Conservation (phyloP, 2,113 vertebrate genomes). For the Paramormyrops kingsleyae region DNA sequence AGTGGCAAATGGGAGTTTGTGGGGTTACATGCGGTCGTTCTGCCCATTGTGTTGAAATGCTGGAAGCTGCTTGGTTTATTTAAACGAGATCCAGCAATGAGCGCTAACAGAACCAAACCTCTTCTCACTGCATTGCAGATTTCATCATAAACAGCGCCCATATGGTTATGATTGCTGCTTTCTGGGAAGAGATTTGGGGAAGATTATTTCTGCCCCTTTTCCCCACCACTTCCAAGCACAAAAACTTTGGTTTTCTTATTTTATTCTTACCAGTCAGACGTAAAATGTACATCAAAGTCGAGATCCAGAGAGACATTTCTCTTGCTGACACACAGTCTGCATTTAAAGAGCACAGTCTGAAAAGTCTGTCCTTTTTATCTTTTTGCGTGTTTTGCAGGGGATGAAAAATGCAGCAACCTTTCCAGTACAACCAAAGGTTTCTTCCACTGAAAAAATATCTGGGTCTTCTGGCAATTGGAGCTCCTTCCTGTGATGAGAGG, state of each 20-base stretch:
- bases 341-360: neutral
- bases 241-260: neutral
- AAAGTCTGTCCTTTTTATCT: neutral
- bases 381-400: neutral
- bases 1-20: neutral
- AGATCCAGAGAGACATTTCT: neutral
- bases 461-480: neutral
- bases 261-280: neutral
- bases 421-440: neutral
- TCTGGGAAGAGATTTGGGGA: neutral
- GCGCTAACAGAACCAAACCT: neutral
- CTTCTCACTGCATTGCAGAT: neutral
- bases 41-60: neutral
- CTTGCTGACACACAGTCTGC: neutral
- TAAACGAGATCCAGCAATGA: neutral
- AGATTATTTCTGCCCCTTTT: neutral
- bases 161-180: conserved; percentile 8
- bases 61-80: neutral
- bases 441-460: neutral
- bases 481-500: neutral
- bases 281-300: neutral
- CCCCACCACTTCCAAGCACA: neutral
- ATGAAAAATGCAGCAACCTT: neutral
- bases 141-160: neutral
- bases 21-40: neutral